phyloP scores from a whole-genome alignment of 2,888 invertebrate genomes.

The Lochmaea crataegi region DNA sequence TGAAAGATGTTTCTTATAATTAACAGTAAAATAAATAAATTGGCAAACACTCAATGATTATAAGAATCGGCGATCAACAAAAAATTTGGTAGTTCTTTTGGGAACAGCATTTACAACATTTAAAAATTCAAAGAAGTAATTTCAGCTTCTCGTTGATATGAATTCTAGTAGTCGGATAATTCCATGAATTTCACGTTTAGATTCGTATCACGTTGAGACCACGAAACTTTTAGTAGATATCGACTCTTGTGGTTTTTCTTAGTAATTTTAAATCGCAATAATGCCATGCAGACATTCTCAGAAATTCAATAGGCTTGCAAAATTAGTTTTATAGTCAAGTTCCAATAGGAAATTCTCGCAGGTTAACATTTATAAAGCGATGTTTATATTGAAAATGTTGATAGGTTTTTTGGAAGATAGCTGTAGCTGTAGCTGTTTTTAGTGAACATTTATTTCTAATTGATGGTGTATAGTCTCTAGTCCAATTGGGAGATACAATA shows the following conservation, averaged over 20 bases:
- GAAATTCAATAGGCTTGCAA: background rate
- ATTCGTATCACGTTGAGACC: constrained; percentile 30
- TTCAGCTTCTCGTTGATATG: constrained; percentile 18
- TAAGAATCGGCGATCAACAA: background rate
- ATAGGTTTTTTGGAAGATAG: background rate
- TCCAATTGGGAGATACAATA: too few species aligned
- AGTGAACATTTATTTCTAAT: too few species aligned
- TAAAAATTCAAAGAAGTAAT: constrained; percentile 25
- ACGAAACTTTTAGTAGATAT: constrained; percentile 33
- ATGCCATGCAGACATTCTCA: constrained; percentile 12
- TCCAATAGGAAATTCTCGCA: background rate
- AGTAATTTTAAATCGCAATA: constrained; percentile 29
- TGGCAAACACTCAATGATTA: background rate
- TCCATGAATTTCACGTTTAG: constrained; percentile 27
- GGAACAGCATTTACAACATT: background rate
- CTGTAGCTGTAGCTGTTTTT: background rate
- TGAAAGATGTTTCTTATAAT: too few species aligned
- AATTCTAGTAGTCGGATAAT: constrained; percentile 21
- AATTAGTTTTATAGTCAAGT: background rate
- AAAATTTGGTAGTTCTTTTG: background rate
- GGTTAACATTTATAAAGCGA: background rate
- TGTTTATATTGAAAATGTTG: background rate
- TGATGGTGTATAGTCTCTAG: too few species aligned
- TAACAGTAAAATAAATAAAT: background rate
- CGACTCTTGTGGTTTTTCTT: constrained; percentile 27